A percentile compares a stretch with the other conserved stretches of the same genome.
These are phyloP conservation scores for Cyclura pinguis DNA, from an alignment of 2,797 vertebrate genomes.

Conservation along the genomic window DNA sequence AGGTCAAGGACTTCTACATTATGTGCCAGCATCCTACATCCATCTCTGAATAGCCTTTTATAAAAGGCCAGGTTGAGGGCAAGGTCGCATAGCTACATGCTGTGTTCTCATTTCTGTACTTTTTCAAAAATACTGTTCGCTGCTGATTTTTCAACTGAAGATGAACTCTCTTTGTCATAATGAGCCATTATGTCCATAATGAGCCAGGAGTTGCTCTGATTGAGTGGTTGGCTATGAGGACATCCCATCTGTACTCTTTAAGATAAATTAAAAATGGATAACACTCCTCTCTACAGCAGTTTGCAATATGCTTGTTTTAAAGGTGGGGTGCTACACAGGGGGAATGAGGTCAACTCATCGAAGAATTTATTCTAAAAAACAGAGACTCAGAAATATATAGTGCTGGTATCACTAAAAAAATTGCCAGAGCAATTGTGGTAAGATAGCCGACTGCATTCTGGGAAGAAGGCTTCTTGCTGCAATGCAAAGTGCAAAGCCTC, in stretches of 20 bases:
- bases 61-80: accelerated
- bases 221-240: background rate
- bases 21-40: background rate
- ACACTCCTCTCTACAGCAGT: background rate
- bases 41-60: accelerated
- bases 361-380: background rate
- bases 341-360: background rate
- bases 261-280: background rate
- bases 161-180: accelerated
- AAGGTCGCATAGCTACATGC: accelerated
- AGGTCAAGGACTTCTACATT: too few relatives aligned
- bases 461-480: background rate
- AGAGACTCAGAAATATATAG: background rate
- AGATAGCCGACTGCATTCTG: background rate
- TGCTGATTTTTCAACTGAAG: background rate
- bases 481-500: background rate
- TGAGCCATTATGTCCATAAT: too few relatives aligned
- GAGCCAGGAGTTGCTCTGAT: background rate
- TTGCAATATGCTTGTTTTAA: background rate
- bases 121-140: background rate
- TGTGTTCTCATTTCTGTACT: background rate
- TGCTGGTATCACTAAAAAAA: background rate
- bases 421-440: accelerated
- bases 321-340: background rate
- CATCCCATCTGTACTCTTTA: background rate